phyloP scores from a whole-genome alignment of 2,113 vertebrate genomes.

The Alectura lathami region DNA sequence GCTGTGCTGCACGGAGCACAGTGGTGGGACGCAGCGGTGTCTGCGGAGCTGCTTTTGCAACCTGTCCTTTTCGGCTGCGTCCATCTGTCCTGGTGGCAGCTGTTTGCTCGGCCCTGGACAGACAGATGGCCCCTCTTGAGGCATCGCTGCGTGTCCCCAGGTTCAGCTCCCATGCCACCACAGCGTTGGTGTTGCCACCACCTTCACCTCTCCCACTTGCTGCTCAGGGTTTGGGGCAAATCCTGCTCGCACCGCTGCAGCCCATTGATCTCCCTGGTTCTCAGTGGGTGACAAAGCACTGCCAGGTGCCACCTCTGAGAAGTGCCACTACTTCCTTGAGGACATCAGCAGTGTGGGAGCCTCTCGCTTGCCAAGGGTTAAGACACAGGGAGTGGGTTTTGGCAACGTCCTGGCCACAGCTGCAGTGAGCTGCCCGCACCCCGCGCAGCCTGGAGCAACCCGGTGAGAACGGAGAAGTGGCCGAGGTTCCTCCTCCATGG shows the following conservation, averaged over 20 bases:
- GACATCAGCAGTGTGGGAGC: too few species aligned
- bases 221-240: background rate
- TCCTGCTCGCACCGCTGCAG: background rate
- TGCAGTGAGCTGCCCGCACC: background rate
- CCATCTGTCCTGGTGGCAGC: background rate
- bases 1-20: too few species aligned
- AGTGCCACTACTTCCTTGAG: too few species aligned
- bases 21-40: background rate
- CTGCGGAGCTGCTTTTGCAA: background rate
- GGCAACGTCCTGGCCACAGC: background rate
- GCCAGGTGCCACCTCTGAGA: background rate
- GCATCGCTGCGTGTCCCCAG: background rate
- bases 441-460: accelerated
- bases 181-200: background rate
- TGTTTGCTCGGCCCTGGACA: background rate
- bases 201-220: background rate
- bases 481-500: background rate
- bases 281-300: background rate
- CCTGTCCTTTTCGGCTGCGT: background rate
- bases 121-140: background rate
- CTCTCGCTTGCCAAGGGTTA: background rate
- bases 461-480: background rate
- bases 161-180: background rate
- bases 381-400: accelerated
- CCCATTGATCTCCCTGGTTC: background rate